A percentile compares a stretch with the other conserved stretches of the same genome.
Conservation (phyloP, 2,888 invertebrate species). For the Drosophila emarginata region DNA sequence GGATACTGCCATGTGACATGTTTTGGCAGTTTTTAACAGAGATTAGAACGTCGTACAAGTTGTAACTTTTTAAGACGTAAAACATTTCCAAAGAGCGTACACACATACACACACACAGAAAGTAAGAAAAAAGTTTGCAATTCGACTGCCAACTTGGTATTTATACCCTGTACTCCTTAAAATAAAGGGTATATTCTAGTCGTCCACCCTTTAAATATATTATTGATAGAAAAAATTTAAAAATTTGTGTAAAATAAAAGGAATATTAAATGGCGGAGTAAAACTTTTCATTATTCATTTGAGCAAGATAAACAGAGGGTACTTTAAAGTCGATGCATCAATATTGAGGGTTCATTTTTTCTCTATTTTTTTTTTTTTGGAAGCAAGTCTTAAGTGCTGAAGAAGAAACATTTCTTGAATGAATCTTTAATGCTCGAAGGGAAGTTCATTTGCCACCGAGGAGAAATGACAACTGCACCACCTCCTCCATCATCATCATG, state of each 20-base stretch:
- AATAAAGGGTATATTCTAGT: neutral
- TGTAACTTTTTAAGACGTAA: conserved; percentile 67
- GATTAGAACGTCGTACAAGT: conserved; percentile 72
- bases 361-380: conserved; percentile 3
- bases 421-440: conserved; percentile 41
- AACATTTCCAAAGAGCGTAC: conserved; percentile 47
- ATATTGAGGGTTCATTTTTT: neutral
- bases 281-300: too few species aligned
- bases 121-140: neutral
- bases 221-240: too few species aligned
- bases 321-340: neutral
- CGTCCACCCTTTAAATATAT: too few species aligned
- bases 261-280: too few species aligned
- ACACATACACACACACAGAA: neutral
- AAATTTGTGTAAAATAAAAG: too few species aligned
- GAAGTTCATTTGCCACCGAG: conserved; percentile 42
- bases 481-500: conserved; percentile 8
- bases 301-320: neutral
- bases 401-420: conserved; percentile 30
- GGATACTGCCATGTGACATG: conserved; percentile 61
- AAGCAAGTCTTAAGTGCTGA: conserved; percentile 25
- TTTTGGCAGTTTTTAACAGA: conserved; percentile 71
- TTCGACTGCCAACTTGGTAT: neutral
- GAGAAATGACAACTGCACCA: conserved; percentile 22
- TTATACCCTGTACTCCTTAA: neutral